Evolutionary conservation across 2,888 invertebrate species (phyloP).

Genomic region (Epinotia brunnichana): DNA sequence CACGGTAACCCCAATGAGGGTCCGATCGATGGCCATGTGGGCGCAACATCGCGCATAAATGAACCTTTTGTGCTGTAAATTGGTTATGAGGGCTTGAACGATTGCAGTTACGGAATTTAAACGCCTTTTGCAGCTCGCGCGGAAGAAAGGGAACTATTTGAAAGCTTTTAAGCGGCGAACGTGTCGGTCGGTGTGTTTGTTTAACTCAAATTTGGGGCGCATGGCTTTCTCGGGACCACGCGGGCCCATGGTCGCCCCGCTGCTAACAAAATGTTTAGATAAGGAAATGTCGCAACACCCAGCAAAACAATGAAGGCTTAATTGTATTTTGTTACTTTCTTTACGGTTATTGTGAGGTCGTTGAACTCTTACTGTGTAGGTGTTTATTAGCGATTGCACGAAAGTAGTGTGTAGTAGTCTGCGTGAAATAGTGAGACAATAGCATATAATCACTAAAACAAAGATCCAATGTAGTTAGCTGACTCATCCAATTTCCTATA

Average conservation of each 20-base stretch:
- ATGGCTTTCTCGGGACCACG: conserved; percentile 59
- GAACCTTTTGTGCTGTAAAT: conserved; percentile 79
- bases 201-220: conserved; percentile 60
- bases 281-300: conserved; percentile 72
- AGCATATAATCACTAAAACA: conserved; percentile 22
- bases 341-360: conserved; percentile 63
- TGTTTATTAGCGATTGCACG: conserved; percentile 52
- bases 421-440: conserved; percentile 33
- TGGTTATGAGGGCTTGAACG: conserved; percentile 75
- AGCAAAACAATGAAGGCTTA: conserved; percentile 77
- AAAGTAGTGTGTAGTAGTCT: conserved; percentile 1
- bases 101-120: conserved; percentile 72
- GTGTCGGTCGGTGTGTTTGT: conserved; percentile 55
- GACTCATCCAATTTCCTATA: no score
- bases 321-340: conserved; percentile 70
- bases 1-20: conserved; percentile 72
- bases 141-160: conserved; percentile 46
- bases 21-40: conserved; percentile 78
- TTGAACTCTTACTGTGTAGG: conserved; percentile 63
- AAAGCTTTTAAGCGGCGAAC: conserved; percentile 44
- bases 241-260: conserved; percentile 36
- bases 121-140: conserved; percentile 53
- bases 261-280: conserved; percentile 68
- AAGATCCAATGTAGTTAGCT: conserved; percentile 1
- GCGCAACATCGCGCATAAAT: conserved; percentile 70